A percentile compares a stretch with the other conserved stretches of the same genome.
phyloP scores from a whole-genome alignment of 2,888 invertebrate species.

The Sceliomorpha sp. region DNA sequence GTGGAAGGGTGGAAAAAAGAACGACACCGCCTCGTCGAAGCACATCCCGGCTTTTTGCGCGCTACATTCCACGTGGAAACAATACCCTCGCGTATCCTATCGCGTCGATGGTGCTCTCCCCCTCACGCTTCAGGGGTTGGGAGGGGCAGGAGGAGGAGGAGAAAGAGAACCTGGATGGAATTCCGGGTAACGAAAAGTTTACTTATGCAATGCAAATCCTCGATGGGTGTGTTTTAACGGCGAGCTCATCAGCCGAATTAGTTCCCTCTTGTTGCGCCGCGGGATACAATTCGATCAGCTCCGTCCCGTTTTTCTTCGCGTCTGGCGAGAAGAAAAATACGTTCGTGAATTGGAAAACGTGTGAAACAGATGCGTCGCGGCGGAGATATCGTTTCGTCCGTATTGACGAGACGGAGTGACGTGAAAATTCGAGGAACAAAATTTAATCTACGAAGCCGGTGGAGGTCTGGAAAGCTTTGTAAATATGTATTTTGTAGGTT shows the following conservation, averaged over 20 bases:
- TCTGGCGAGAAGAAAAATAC: slow-evolving; percentile 8
- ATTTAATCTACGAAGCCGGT: no score
- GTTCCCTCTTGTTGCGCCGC: slow-evolving; percentile 16
- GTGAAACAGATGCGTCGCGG: no score
- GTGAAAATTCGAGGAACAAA: no score
- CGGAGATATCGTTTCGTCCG: no score
- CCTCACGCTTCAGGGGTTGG: slow-evolving; percentile 18
- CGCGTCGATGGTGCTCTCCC: slow-evolving; percentile 26
- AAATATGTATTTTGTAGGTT: no score
- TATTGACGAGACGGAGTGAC: no score
- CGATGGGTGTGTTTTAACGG: slow-evolving; percentile 29
- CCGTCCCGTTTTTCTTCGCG: slow-evolving; percentile 36
- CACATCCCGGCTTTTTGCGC: slow-evolving; percentile 38
- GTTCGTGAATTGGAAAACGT: no score
- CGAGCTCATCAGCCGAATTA: slow-evolving; percentile 37
- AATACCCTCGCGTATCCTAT: slow-evolving; percentile 39
- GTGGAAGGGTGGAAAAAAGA: no score
- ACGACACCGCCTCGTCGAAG: slow-evolving; percentile 22
- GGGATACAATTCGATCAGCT: slow-evolving; percentile 26
- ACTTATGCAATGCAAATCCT: slow-evolving; percentile 42
- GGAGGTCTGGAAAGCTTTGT: no score
- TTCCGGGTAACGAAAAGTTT: slow-evolving; percentile 29
- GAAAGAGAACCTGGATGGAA: slow-evolving; percentile 39
- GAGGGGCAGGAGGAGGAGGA: no score
- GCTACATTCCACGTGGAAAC: slow-evolving; percentile 26